phyloP scores from a whole-genome alignment of 2,888 invertebrate genomes.

The Omphaloscelis lunosa region DNA sequence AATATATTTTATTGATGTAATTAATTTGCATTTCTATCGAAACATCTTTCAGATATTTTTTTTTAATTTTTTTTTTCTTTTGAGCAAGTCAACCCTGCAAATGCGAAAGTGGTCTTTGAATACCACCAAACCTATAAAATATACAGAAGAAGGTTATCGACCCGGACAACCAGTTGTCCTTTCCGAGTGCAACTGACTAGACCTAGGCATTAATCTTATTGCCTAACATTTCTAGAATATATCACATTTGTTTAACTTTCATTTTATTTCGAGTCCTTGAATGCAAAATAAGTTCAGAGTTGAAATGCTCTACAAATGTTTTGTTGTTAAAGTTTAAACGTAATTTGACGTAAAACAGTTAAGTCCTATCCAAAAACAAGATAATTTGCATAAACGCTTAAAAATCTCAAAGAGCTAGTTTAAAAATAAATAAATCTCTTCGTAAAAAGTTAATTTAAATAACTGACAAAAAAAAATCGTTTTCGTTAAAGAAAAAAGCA shows the following conservation, averaged over 20 bases:
- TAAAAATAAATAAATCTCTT: not conserved
- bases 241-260: constrained; percentile 66
- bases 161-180: constrained; percentile 80
- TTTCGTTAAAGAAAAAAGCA: constrained; percentile 8
- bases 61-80: not conserved
- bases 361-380: not conserved
- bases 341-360: not conserved
- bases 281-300: constrained; percentile 61
- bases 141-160: constrained; percentile 73
- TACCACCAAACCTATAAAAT: constrained; percentile 55
- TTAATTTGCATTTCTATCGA: constrained; percentile 24
- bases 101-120: constrained; percentile 49
- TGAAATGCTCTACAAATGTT: constrained; percentile 42
- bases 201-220: constrained; percentile 73
- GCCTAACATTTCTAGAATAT: constrained; percentile 71
- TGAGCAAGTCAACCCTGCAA: constrained; percentile 28
- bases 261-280: constrained; percentile 66
- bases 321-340: not conserved
- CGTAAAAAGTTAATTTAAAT: constrained; percentile 3
- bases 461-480: constrained; percentile 10
- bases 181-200: constrained; percentile 73
- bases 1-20: constrained; percentile 10
- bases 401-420: not conserved
- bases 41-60: not conserved
- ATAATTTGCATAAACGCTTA: not conserved